These are phyloP conservation scores for Selenia dentaria DNA, from an alignment of 2,888 invertebrate species.

Conservation along the genomic window DNA sequence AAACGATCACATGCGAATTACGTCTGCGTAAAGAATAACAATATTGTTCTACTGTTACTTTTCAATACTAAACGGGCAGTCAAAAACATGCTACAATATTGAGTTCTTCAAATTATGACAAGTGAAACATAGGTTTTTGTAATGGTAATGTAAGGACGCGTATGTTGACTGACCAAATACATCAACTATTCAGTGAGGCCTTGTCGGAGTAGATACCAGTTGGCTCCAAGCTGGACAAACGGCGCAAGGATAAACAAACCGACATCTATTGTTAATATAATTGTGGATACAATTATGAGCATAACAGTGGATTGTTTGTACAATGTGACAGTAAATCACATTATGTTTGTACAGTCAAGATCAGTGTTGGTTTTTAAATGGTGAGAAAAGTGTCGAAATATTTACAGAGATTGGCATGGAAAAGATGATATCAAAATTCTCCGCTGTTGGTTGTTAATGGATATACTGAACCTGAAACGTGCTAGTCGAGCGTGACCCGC, in stretches of 20 bases:
- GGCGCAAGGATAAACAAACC: slow-evolving; percentile 26
- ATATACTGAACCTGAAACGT: too few species aligned
- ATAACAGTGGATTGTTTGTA: slow-evolving; percentile 21
- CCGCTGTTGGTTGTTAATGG: too few species aligned
- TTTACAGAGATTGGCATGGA: not conserved
- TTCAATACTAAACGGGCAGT: too few species aligned
- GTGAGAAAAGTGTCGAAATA: not conserved
- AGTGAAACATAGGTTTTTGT: slow-evolving; percentile 10
- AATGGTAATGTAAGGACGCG: slow-evolving; percentile 14
- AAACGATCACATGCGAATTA: too few species aligned
- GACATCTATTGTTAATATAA: slow-evolving; percentile 22
- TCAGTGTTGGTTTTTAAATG: slow-evolving; percentile 6
- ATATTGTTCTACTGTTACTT: too few species aligned
- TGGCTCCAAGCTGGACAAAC: slow-evolving; percentile 17
- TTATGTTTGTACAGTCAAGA: slow-evolving; percentile 15
- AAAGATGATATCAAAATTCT: not conserved
- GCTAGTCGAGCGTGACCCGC: too few species aligned
- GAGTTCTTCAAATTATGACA: slow-evolving; percentile 12
- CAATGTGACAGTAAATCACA: slow-evolving; percentile 20
- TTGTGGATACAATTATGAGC: slow-evolving; percentile 23
- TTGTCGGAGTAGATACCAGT: slow-evolving; percentile 12
- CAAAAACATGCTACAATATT: too few species aligned
- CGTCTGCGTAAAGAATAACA: too few species aligned
- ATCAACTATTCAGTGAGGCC: slow-evolving; percentile 15
- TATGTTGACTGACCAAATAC: slow-evolving; percentile 24